phyloP scores from a whole-genome alignment of 2,888 invertebrate species.

The Zaprionus lineosus region DNA sequence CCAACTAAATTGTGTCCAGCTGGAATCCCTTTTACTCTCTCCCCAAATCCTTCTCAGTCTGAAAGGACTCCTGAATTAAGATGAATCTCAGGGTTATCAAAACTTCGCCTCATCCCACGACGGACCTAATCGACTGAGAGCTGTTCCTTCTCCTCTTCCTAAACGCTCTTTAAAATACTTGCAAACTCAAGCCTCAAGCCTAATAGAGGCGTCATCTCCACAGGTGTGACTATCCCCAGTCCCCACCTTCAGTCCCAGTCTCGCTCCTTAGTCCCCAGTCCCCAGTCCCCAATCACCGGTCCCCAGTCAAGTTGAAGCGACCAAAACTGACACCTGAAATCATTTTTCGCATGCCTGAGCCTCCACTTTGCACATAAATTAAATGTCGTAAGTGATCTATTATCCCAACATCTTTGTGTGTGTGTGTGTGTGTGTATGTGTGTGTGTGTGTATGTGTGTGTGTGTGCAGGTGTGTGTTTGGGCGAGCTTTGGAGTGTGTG shows the following conservation, averaged over 20 bases:
- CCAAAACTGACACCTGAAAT: slow-evolving; percentile 31
- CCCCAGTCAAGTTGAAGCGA: slow-evolving; percentile 9
- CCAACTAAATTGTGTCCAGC: no score
- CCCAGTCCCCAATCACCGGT: no score
- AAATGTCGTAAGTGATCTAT: slow-evolving; percentile 62
- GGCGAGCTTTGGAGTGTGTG: no score
- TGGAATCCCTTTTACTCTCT: no score
- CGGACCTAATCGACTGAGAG: no score
- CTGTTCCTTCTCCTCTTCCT: no score
- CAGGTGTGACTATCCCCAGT: slow-evolving; percentile 42
- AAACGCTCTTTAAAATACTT: background rate
- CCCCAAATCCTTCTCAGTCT: no score
- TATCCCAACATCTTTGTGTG: slow-evolving; percentile 8
- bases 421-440: background rate
- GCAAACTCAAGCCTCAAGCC: slow-evolving; percentile 3
- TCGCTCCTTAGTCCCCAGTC: no score
- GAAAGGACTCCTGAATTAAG: no score
- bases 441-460: background rate
- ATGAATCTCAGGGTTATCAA: no score
- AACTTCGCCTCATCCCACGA: no score
- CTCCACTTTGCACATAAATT: slow-evolving; percentile 63
- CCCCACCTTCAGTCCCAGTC: no score
- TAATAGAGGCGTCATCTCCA: slow-evolving; percentile 28
- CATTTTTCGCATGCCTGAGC: slow-evolving; percentile 47
- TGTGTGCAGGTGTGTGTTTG: slow-evolving; percentile 7